phyloP scores from a whole-genome alignment of 2,113 vertebrate species.

The Phyllopteryx taeniolatus region DNA sequence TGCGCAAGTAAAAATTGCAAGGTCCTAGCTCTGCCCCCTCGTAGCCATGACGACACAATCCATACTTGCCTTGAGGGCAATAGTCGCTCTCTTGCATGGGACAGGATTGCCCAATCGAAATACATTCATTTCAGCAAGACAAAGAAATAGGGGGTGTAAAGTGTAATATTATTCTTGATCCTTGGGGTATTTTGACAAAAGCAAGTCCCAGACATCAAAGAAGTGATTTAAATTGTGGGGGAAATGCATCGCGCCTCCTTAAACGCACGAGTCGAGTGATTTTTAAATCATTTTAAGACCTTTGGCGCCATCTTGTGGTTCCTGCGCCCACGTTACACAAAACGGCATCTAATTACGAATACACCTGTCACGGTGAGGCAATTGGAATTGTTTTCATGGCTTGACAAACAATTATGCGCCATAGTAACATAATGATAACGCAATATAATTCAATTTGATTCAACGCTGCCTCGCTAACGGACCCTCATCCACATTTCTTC shows the following conservation, averaged over 20 bases:
- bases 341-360: background rate
- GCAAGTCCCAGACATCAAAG: background rate
- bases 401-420: background rate
- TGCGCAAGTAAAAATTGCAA: too few relatives aligned
- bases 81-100: too few relatives aligned
- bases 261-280: background rate
- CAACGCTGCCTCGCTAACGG: background rate
- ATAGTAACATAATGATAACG: background rate
- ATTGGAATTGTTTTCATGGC: background rate
- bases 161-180: background rate
- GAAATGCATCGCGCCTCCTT: background rate
- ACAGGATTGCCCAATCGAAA: background rate
- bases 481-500: background rate
- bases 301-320: conserved; percentile 55
- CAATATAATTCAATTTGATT: background rate
- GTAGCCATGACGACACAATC: too few relatives aligned
- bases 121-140: background rate
- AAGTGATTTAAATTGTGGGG: background rate
- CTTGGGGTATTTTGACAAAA: background rate
- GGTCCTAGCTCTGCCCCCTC: too few relatives aligned
- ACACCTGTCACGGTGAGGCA: background rate
- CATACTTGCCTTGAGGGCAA: too few relatives aligned
- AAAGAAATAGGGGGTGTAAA: background rate
- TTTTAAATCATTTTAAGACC: conserved; percentile 1
- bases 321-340: background rate